Evolutionary conservation across 2,888 invertebrate species (phyloP).

Genomic region (Oscheius onirici): DNA sequence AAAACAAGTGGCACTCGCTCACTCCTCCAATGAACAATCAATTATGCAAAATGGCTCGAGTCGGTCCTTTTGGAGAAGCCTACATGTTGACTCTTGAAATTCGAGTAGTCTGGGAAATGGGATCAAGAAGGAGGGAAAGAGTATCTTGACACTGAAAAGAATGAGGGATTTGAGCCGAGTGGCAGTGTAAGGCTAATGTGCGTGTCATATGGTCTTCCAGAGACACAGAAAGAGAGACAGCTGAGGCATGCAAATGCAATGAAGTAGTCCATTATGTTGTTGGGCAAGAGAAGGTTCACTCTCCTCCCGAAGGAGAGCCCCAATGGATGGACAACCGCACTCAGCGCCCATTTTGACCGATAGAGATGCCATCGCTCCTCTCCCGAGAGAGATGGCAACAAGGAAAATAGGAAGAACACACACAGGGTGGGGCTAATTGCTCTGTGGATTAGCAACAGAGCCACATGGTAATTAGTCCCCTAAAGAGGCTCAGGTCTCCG

Average conservation of each 20-base stretch:
- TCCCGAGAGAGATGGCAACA: not conserved
- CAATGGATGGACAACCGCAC: not conserved
- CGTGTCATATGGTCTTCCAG: slow-evolving; percentile 25
- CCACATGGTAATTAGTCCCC: slow-evolving; percentile 12
- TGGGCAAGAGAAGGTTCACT: not conserved
- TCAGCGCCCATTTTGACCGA: slow-evolving; percentile 25
- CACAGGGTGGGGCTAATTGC: slow-evolving; percentile 4
- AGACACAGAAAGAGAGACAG: not conserved
- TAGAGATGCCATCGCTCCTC: slow-evolving; percentile 2
- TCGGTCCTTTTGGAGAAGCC: too few relatives aligned
- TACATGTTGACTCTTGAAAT: not conserved
- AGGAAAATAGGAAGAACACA: not conserved
- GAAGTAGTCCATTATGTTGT: slow-evolving; percentile 14
- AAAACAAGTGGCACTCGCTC: not conserved
- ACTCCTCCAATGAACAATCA: too few relatives aligned
- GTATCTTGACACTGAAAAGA: not conserved
- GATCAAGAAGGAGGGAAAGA: not conserved
- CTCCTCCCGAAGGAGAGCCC: not conserved
- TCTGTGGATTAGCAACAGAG: slow-evolving; percentile 18
- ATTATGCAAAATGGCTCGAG: too few relatives aligned
- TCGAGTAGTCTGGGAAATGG: not conserved
- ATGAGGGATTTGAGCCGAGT: slow-evolving; percentile 27
- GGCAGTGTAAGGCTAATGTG: slow-evolving; percentile 33
- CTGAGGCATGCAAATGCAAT: slow-evolving; percentile 27
- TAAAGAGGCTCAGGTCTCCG: too few relatives aligned